phyloP scores from a whole-genome alignment of 2,113 vertebrate genomes.

The Desmodus rotundus region DNA sequence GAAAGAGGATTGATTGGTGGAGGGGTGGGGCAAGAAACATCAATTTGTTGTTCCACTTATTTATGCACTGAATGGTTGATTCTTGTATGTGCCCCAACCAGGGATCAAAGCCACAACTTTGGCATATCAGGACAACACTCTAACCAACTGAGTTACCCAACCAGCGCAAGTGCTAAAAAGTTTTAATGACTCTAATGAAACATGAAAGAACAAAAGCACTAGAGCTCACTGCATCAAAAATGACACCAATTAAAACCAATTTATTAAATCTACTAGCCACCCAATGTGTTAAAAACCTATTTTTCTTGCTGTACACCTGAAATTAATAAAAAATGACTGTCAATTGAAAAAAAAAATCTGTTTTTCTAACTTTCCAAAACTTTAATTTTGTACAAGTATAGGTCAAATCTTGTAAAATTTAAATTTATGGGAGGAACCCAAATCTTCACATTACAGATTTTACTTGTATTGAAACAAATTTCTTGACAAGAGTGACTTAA shows the following conservation, averaged over 20 bases:
- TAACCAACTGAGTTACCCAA: too few relatives aligned
- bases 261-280: not conserved
- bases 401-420: not conserved
- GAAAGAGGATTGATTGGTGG: too few relatives aligned
- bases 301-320: not conserved
- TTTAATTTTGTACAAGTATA: not conserved
- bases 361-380: not conserved
- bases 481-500: not conserved
- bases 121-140: too few relatives aligned
- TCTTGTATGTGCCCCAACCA: too few relatives aligned
- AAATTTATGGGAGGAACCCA: not conserved
- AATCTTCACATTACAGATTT: not conserved
- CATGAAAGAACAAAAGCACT: constrained; percentile 16
- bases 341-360: not conserved
- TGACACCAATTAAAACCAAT: constrained; percentile 7
- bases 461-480: not conserved
- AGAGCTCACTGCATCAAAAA: not conserved
- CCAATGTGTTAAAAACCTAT: not conserved
- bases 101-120: too few relatives aligned
- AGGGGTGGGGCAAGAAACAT: too few relatives aligned
- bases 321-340: not conserved
- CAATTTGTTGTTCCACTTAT: too few relatives aligned
- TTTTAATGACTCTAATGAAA: not conserved
- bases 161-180: not conserved
- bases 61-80: too few relatives aligned